Base-by-base conservation (phyloP, 2,113 vertebrate species). In the Accipiter cooperii region DNA sequence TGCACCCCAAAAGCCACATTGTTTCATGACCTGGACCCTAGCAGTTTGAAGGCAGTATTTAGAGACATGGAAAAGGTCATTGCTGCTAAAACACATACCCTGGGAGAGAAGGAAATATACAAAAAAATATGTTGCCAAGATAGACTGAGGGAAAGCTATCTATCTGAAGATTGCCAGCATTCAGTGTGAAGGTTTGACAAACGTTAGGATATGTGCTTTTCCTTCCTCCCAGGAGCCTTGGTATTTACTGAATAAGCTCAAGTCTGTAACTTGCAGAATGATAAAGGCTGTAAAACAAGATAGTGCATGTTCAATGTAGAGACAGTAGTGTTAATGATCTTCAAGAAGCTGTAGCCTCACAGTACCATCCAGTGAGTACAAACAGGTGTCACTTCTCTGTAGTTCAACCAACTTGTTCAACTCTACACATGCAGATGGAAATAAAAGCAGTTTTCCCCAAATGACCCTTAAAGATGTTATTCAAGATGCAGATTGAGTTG, bases 361-460 rank as follows among this genome's bases (percentile, higher is more conserved):
- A 18, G 29, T 75, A 79, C 58, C 33, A 16, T 25, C 7, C 34
- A 12, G 11, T 34, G 20, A 79, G 44, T 75, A 29, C 44, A 57
- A 92, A 75, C 21, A 63, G 8, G 51, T 54, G 21, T 73, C 6
- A 1, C 19, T 76, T 71, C 28, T n/a, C 33, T 38, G 1, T 44
- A 76, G 14, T 76, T 95, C 36, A 54, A 4, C 20, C 21, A 25
- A 24, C 77, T 66, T 66, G 19, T 80, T 65, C 55, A 80, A 20
- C 8, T 58, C 34, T 52, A 28, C 0, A 1, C 5, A 5, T 0
- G 0, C 17, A n/a, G 28, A 40, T 36, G 16, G 57, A 85, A 90
- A 49, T 36, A 78, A 82, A 89, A 47, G 13, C 13, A 3, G 16
- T 42, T 61, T 88, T 85, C 16, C n/a, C 25, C 26, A 79, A n/a